These are phyloP conservation scores for Cydia splendana DNA, from an alignment of 1,140 invertebrate genomes.

Conservation along the genomic window DNA sequence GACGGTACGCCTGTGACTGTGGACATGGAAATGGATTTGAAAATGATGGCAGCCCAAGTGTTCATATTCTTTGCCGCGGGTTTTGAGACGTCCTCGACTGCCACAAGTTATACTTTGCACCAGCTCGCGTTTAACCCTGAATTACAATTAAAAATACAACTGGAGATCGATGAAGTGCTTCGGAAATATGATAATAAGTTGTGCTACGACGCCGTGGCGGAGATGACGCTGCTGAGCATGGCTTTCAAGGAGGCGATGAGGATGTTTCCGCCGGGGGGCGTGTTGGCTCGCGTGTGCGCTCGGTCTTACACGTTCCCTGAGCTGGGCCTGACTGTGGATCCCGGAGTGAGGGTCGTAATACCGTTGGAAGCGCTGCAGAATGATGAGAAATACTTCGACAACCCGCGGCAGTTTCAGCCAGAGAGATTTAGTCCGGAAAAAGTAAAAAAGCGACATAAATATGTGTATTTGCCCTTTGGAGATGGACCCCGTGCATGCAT, in stretches of 20 bases:
- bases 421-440: constrained; percentile 79
- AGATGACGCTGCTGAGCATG: constrained; percentile 79
- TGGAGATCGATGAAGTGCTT: constrained; percentile 75
- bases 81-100: constrained; percentile 76
- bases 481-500: constrained; percentile 85
- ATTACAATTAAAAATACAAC: constrained; percentile 73
- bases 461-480: constrained; percentile 84
- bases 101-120: constrained; percentile 74
- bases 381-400: constrained; percentile 78
- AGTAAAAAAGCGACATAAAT: constrained; percentile 68
- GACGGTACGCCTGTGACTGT: constrained; percentile 46
- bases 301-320: constrained; percentile 69
- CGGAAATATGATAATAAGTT: constrained; percentile 74
- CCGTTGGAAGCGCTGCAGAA: constrained; percentile 81
- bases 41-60: constrained; percentile 72
- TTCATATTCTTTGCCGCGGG: constrained; percentile 81
- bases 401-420: constrained; percentile 81
- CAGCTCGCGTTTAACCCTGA: constrained; percentile 72
- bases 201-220: constrained; percentile 80
- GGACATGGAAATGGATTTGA: constrained; percentile 51
- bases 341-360: constrained; percentile 77
- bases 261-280: constrained; percentile 68
- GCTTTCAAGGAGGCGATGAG: constrained; percentile 59
- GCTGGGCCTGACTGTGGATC: constrained; percentile 63
- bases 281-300: constrained; percentile 62